Percentiles rank a stretch among this genome's conserved stretches.
phyloP scores from a whole-genome alignment of 2,797 vertebrate genomes.

The Florisuga fusca region DNA sequence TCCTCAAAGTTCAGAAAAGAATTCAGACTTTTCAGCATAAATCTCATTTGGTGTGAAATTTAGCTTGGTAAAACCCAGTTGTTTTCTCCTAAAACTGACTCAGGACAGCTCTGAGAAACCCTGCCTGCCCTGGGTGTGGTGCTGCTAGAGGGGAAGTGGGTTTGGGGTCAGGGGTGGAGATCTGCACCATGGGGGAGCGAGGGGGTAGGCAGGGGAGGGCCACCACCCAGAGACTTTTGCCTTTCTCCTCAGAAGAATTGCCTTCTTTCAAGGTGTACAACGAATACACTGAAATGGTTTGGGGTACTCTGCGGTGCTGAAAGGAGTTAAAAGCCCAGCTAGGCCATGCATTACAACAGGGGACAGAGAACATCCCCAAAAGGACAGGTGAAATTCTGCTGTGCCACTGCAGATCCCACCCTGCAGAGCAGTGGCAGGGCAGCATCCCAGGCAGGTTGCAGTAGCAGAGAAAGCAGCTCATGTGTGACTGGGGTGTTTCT shows the following conservation, averaged over 20 bases:
- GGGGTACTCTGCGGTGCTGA: background rate
- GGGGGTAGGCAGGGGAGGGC: background rate
- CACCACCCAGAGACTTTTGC: fast-evolving
- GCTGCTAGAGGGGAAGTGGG: background rate
- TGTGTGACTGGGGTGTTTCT: background rate
- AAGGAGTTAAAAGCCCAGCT: background rate
- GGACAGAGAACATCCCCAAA: background rate
- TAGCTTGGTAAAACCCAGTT: background rate
- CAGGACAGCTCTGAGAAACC: background rate
- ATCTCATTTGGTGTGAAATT: background rate
- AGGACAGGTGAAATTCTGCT: background rate
- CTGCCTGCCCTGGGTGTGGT: background rate
- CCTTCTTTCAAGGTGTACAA: background rate
- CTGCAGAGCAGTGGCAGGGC: background rate
- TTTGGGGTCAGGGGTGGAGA: background rate
- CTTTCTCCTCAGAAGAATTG: background rate
- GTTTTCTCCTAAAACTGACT: background rate
- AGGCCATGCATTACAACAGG: background rate
- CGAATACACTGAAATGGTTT: background rate
- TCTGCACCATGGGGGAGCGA: background rate
- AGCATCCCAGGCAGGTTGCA: fast-evolving
- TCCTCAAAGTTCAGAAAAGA: background rate
- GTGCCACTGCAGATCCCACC: background rate
- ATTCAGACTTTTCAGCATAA: background rate
- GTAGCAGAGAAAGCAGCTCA: background rate